Conservation (phyloP, 2,113 vertebrate species). For the Eptesicus fuscus region DNA sequence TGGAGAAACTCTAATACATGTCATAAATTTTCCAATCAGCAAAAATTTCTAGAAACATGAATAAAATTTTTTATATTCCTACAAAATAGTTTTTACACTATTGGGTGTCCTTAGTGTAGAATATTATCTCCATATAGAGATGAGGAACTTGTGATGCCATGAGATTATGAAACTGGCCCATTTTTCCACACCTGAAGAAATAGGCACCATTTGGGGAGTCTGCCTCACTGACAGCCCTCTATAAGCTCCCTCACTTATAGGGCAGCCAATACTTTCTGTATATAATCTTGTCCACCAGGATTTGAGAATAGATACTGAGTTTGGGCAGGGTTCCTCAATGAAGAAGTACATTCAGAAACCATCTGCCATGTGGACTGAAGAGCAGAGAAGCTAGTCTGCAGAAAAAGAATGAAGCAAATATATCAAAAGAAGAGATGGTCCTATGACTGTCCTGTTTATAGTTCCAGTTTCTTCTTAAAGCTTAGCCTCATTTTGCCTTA, state of each 20-base stretch:
- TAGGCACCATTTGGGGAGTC: background rate
- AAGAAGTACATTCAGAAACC: background rate
- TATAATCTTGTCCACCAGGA: background rate
- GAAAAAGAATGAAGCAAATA: background rate
- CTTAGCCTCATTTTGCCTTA: background rate
- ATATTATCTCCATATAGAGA: background rate
- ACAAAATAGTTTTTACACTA: background rate
- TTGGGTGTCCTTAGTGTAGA: background rate
- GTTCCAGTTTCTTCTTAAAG: background rate
- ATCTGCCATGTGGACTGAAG: background rate
- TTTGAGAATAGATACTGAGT: background rate
- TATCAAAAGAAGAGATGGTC: background rate
- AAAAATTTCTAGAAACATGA: constrained; percentile 6
- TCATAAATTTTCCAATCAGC: background rate
- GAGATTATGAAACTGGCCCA: background rate
- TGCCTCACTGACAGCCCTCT: background rate
- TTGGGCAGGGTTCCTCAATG: background rate
- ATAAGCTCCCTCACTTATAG: background rate
- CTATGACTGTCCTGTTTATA: background rate
- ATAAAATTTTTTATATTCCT: background rate
- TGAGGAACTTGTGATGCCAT: background rate
- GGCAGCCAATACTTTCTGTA: background rate
- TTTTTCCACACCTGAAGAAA: background rate
- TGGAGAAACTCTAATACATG: background rate
- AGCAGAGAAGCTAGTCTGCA: background rate